Evolutionary conservation across 2,113 vertebrate species (phyloP).

Genomic region (Chloebia gouldiae): DNA sequence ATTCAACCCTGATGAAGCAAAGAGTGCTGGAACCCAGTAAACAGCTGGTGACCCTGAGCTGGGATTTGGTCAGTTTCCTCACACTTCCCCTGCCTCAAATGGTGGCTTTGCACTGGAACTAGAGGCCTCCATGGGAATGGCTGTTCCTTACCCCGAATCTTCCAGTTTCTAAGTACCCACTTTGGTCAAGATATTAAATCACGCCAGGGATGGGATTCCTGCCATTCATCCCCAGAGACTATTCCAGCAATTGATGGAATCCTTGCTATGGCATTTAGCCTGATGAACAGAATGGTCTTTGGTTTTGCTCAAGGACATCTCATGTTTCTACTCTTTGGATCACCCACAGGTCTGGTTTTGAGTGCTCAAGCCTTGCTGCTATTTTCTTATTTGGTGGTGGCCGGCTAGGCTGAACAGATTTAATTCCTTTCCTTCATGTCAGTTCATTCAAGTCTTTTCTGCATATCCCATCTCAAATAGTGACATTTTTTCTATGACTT

Average conservation of each 20-base stretch:
- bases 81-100: background rate
- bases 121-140: background rate
- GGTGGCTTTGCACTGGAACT: background rate
- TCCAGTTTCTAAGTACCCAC: background rate
- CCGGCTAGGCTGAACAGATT: background rate
- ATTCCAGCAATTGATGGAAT: background rate
- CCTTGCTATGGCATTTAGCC: background rate
- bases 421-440: background rate
- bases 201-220: background rate
- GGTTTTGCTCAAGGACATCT: background rate
- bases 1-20: background rate
- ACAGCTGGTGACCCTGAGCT: background rate
- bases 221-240: background rate
- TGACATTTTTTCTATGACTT: background rate
- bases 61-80: background rate
- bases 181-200: background rate
- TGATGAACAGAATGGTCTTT: background rate
- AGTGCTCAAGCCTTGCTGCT: background rate
- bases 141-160: background rate
- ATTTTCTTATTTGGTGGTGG: background rate
- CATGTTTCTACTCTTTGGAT: background rate
- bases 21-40: background rate
- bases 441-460: background rate
- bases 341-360: background rate
- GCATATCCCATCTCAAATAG: background rate